phyloP scores from a whole-genome alignment of 2,797 vertebrate species.

The Danio kyathit region DNA sequence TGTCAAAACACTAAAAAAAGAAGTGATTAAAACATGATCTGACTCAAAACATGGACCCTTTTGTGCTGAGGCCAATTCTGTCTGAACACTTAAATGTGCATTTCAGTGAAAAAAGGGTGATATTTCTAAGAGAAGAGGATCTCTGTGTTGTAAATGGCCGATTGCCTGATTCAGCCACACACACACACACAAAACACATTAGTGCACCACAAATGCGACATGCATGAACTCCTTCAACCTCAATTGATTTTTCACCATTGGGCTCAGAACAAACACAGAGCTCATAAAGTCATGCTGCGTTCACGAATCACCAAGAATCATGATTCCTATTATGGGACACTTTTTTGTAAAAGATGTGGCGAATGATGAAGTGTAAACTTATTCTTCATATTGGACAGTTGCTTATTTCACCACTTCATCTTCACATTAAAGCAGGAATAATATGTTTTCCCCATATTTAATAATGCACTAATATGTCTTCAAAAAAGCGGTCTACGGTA shows the following conservation, averaged over 20 bases:
- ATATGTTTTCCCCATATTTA: background rate
- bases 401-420: background rate
- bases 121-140: slow-evolving; percentile 23
- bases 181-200: slow-evolving; percentile 37
- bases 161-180: slow-evolving; percentile 34
- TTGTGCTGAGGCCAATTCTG: background rate
- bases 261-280: slow-evolving; percentile 37
- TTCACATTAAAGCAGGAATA: background rate
- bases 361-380: background rate
- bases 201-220: slow-evolving; percentile 47
- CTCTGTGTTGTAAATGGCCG: slow-evolving; percentile 42
- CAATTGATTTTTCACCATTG: slow-evolving; percentile 40
- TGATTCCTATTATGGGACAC: background rate
- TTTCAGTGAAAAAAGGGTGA: slow-evolving; percentile 10
- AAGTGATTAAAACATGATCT: slow-evolving; percentile 14
- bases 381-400: background rate
- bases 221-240: slow-evolving; percentile 40
- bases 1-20: slow-evolving; percentile 10
- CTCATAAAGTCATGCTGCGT: slow-evolving; percentile 16
- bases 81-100: background rate
- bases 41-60: slow-evolving; percentile 1
- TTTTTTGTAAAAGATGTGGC: background rate
- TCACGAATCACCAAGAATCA: slow-evolving; percentile 32
- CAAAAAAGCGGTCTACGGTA: slow-evolving; percentile 8
- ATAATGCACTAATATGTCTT: background rate